Evolutionary conservation across 2,888 invertebrate species (phyloP), one percentile per base, ranked within the genome.

Genomic region (Thalpophila matura): DNA sequence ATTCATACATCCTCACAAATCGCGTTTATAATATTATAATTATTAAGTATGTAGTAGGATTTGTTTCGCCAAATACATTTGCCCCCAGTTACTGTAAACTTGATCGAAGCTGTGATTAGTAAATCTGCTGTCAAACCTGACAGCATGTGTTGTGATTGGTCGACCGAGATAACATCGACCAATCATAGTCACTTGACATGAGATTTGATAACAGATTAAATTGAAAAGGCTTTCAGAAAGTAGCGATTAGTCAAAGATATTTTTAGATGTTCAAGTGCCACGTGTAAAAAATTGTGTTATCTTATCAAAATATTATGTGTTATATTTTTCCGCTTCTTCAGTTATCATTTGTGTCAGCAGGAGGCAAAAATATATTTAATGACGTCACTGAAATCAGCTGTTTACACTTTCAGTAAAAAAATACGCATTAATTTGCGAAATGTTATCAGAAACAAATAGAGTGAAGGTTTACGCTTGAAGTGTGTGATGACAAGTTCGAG

Each of bases 361-460:
- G 9, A 35, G n/a, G n/a, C n/a, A n/a, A n/a, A 68, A 59, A 45
- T 46, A 46, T 33, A n/a, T 24, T n/a, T 3, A 20, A 7, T 49
- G 64, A 60, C 69, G 64, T 37, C 69, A 37, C 2, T 1, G 0
- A 9, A 26, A n/a, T 59, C 64, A 68, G 69, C 69, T 60, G 64
- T 65, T 60, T 43, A 69, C 49, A 45, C 10, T 38, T 14, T 20
- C 12, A 60, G 20, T 33, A 1, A 22, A 61, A 54, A 42, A 27
- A 10, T 69, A 70, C 65, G 65, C 62, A 61, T 33, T n/a, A n/a
- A n/a, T n/a, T 60, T 33, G 37, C 7, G 10, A 24, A 45, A 16
- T 29, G 27, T 33, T 65, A 69, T 60, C 70, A n/a, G 7, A 27
- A 2, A 22, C 10, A 69, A 49, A 60, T 60, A 50, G 7, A 43